Evolutionary conservation across 2,113 vertebrate genomes (phyloP).

Genomic region (Thamnophis sirtalis): DNA sequence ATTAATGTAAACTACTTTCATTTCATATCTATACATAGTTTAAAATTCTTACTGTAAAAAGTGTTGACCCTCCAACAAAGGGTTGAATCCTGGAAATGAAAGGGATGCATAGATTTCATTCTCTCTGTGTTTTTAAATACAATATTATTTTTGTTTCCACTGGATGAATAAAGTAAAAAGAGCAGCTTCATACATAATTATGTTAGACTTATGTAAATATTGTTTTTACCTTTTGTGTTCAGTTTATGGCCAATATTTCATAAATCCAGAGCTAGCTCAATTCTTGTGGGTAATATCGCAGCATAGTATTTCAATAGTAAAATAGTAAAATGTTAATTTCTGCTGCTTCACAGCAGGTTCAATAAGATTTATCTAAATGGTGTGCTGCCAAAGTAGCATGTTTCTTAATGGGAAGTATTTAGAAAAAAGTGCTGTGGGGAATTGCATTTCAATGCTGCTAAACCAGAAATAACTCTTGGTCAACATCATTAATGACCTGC

Average conservation of each 20-base stretch:
- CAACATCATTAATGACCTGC: background rate
- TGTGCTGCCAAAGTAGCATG: accelerated
- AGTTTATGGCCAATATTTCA: background rate
- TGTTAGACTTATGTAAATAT: background rate
- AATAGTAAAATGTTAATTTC: background rate
- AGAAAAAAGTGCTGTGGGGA: background rate
- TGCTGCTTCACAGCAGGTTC: background rate
- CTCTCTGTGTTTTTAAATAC: background rate
- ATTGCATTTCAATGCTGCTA: background rate
- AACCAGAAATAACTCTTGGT: background rate
- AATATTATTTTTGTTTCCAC: background rate
- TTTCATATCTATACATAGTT: background rate
- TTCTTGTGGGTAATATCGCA: background rate
- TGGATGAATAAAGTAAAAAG: background rate
- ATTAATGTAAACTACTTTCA: background rate
- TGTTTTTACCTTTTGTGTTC: background rate
- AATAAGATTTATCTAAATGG: background rate
- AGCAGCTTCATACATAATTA: background rate
- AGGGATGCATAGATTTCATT: background rate
- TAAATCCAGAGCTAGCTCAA: background rate
- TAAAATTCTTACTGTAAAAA: background rate
- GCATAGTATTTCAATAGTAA: background rate
- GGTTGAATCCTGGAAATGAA: background rate
- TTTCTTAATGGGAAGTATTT: background rate
- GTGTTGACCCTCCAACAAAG: background rate